Base-by-base conservation (phyloP, 2,113 vertebrate species). In the Daphoenositta chrysoptera region DNA sequence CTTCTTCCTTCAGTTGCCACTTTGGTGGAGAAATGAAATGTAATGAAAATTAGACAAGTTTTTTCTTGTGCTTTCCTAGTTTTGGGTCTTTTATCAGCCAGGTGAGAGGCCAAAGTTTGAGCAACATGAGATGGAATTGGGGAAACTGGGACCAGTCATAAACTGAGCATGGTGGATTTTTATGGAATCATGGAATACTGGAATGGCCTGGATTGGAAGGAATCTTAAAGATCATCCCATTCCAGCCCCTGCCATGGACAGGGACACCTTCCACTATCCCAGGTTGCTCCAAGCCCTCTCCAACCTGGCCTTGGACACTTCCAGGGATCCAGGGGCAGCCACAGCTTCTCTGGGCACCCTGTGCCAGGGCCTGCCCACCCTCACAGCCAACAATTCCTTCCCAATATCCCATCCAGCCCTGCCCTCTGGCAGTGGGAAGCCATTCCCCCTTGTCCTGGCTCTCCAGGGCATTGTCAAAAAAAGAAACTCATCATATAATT, bases 271-370 rank as follows among this genome's bases (percentile, higher is more conserved):
- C 50, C 44, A 40, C 6, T 6, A 2, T 2, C 75, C 35, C 31
- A 57, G 18, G 12, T 0, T 37, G 35, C 1, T 65, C 50, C 76
- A 71, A 72, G 11, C 17, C 11, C 40, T 0, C 0, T 40, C 85
- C 42, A 88, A 0, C 35, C 58, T 50, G 58, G 18, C 27, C 50
- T 50, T 42, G 86, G 58, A 28, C 58, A 72, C 35, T 72, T 1
- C 50, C 76, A 72, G 58, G 22, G 35, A 37, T 65, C 48, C 81
- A 70, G 56, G 56, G 9, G 47, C 39, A 70, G 24, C 28, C 56
- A 48, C 76, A 72, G 18, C 31, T 72, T 23, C 66, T 80, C 50
- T 42, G 75, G 47, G 10, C 0, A 63, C 0, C 8, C 65, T 47
- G 11, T 63, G 7, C 48, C 65, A 79, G 47, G 21, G 21, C 57